A percentile compares a stretch with the other conserved stretches of the same genome.
Conservation (phyloP, 2,888 invertebrate species). For the Lepidochrysops patricia region DNA sequence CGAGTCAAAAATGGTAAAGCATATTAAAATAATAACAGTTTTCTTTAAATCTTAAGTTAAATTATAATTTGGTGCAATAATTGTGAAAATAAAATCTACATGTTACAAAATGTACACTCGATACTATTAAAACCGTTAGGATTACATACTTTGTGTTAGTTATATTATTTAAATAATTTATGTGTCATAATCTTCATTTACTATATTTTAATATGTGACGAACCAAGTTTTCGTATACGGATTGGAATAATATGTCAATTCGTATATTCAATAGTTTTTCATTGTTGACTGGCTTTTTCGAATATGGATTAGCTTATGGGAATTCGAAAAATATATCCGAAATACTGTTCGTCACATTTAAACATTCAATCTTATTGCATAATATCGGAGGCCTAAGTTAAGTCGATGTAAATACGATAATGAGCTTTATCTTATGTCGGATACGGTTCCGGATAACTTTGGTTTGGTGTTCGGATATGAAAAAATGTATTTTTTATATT, state of each 20-base stretch:
- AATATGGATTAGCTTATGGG: too few species aligned
- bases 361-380: not conserved
- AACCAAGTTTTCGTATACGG: too few species aligned
- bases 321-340: too few species aligned
- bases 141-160: not conserved
- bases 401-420: constrained; percentile 8
- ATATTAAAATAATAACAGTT: not conserved
- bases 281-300: too few species aligned
- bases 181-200: not conserved
- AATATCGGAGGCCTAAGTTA: constrained; percentile 1
- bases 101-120: too few species aligned
- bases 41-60: not conserved
- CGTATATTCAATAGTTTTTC: too few species aligned
- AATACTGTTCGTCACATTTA: too few species aligned
- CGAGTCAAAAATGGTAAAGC: not conserved
- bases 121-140: too few species aligned
- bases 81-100: not conserved
- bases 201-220: too few species aligned
- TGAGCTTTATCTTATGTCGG: not conserved
- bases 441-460: not conserved
- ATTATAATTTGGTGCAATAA: not conserved
- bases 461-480: not conserved
- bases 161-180: not conserved
- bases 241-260: too few species aligned
- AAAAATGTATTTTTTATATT: constrained; percentile 11